Evolutionary conservation across 2,888 invertebrate genomes (phyloP).

Genomic region (Charanyca ferruginea): DNA sequence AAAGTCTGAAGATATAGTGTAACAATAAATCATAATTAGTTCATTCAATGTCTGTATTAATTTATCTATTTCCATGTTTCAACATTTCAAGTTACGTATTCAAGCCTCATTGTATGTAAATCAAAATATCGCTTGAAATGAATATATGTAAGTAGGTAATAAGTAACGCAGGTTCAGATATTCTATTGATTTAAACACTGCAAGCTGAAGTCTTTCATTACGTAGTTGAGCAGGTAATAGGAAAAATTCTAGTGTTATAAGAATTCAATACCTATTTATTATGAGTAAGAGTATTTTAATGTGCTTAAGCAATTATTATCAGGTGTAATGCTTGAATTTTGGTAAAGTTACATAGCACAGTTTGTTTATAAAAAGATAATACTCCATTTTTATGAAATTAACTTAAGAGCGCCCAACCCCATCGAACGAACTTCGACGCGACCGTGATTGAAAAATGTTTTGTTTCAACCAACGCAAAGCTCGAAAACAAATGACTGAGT

Average conservation of each 20-base stretch:
- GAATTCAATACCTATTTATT: not conserved
- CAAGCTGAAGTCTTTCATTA: not conserved
- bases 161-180: slow-evolving; percentile 4
- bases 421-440: too few species aligned
- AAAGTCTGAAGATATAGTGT: not conserved
- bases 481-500: too few species aligned
- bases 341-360: too few species aligned
- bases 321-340: not conserved
- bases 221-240: not conserved
- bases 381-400: too few species aligned
- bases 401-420: too few species aligned
- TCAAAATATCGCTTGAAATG: slow-evolving; percentile 13
- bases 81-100: slow-evolving; percentile 1
- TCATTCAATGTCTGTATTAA: not conserved
- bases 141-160: slow-evolving; percentile 6
- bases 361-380: not conserved
- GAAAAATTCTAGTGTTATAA: not conserved
- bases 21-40: not conserved
- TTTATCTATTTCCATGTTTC: slow-evolving; percentile 11
- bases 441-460: too few species aligned
- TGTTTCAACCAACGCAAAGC: too few species aligned
- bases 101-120: slow-evolving; percentile 49
- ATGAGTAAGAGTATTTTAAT: not conserved
- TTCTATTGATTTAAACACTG: not conserved
- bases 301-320: not conserved